Conservation (phyloP, 2,113 vertebrate species). For the Tricholaema leucomelas region DNA sequence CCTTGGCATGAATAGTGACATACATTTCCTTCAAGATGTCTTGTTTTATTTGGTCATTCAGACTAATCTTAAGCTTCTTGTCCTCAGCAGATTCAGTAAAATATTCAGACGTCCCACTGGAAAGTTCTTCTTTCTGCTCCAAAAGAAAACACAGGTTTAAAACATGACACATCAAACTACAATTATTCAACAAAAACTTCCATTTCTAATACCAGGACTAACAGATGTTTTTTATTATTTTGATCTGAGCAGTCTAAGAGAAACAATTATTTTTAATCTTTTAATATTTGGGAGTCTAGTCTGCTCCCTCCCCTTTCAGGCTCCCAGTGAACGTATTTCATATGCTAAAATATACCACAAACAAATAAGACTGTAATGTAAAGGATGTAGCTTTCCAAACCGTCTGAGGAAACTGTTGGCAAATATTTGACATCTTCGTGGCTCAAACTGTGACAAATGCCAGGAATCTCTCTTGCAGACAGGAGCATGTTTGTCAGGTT, state of each 20-base stretch:
- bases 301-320: slow-evolving; percentile 24
- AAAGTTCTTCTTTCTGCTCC: slow-evolving; percentile 66
- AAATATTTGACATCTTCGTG: slow-evolving; percentile 53
- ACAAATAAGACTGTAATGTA: slow-evolving; percentile 50
- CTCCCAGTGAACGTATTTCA: slow-evolving; percentile 21
- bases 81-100: slow-evolving; percentile 75
- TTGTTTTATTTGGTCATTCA: slow-evolving; percentile 57
- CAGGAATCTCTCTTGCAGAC: slow-evolving; percentile 46
- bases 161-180: slow-evolving; percentile 53
- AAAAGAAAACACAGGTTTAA: slow-evolving; percentile 73
- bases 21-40: slow-evolving; percentile 75
- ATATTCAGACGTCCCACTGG: slow-evolving; percentile 82
- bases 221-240: slow-evolving; percentile 67
- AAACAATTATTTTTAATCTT: slow-evolving; percentile 57
- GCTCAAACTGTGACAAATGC: slow-evolving; percentile 54
- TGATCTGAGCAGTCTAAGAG: slow-evolving; percentile 27
- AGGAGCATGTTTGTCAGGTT: slow-evolving; percentile 19
- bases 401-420: slow-evolving; percentile 56
- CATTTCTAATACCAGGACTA: slow-evolving; percentile 6
- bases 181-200: slow-evolving; percentile 56
- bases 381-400: slow-evolving; percentile 62
- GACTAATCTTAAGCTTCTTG: slow-evolving; percentile 26
- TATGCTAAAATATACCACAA: slow-evolving; percentile 46
- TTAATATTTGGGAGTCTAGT: slow-evolving; percentile 27
- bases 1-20: slow-evolving; percentile 5